phyloP scores from a whole-genome alignment of 2,888 invertebrate species.

The Clusia tigrina region DNA sequence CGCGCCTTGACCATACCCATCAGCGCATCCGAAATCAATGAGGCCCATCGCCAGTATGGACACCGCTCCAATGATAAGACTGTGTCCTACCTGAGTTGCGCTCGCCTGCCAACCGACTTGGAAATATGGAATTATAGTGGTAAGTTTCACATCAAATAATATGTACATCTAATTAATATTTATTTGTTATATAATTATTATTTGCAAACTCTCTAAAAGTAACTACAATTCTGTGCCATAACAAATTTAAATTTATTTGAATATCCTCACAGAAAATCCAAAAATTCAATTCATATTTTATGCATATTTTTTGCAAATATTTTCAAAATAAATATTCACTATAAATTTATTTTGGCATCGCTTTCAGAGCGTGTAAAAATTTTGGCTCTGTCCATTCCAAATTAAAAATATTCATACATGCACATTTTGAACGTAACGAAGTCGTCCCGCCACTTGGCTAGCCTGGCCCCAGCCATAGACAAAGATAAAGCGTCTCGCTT shows the following conservation, averaged over 20 bases:
- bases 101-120: slow-evolving; percentile 69
- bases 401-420: background rate
- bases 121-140: slow-evolving; percentile 88
- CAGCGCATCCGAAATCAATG: slow-evolving; percentile 65
- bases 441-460: slow-evolving; percentile 33
- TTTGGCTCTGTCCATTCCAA: background rate
- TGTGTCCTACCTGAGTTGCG: slow-evolving; percentile 54
- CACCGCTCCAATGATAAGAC: slow-evolving; percentile 61
- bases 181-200: background rate
- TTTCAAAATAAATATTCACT: background rate
- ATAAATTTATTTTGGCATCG: background rate
- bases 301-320: slow-evolving; percentile 25
- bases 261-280: too few relatives aligned
- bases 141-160: slow-evolving; percentile 65
- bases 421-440: background rate
- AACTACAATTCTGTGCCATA: too few relatives aligned
- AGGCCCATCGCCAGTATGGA: slow-evolving; percentile 61
- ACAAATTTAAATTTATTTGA: too few relatives aligned
- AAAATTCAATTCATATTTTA: too few relatives aligned
- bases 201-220: background rate
- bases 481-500: slow-evolving; percentile 23
- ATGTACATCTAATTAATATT: background rate
- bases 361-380: too few relatives aligned
- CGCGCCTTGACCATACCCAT: slow-evolving; percentile 77
- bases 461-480: slow-evolving; percentile 41